Conservation (phyloP, 64 coral and sea anemone genomes). For the Acropora tenuis region DNA sequence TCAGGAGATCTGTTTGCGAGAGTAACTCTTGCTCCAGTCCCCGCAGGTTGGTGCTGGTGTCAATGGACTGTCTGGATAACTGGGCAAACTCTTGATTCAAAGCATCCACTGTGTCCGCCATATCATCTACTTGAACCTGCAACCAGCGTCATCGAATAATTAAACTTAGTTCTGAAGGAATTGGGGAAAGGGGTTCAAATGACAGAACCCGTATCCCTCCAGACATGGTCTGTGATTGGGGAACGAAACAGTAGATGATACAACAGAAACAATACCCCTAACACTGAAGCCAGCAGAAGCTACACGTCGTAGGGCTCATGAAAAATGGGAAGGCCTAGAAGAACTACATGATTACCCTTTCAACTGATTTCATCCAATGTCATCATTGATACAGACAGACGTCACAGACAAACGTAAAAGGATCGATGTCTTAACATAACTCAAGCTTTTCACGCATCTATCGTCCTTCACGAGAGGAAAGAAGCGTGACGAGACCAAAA, state of each 20-base stretch:
- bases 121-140: conserved; percentile 91
- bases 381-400: background rate
- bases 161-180: background rate
- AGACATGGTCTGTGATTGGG: too few relatives aligned
- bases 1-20: conserved; percentile 84
- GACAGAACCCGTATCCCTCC: too few relatives aligned
- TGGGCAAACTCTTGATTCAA: conserved; percentile 93
- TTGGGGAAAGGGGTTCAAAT: background rate
- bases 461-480: too few relatives aligned
- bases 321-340: too few relatives aligned
- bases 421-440: background rate
- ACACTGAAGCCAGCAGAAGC: too few relatives aligned
- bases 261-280: too few relatives aligned
- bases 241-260: too few relatives aligned
- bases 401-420: background rate
- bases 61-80: conserved; percentile 77
- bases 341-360: too few relatives aligned
- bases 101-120: conserved; percentile 86
- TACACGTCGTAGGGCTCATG: too few relatives aligned
- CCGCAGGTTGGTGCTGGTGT: conserved; percentile 69
- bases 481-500: too few relatives aligned
- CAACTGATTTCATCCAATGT: background rate
- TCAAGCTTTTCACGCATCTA: too few relatives aligned
- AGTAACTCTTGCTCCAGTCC: conserved; percentile 92
- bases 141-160: background rate